Evolutionary conservation across 2,113 vertebrate species (phyloP).

Genomic region (Crotalus tigris): DNA sequence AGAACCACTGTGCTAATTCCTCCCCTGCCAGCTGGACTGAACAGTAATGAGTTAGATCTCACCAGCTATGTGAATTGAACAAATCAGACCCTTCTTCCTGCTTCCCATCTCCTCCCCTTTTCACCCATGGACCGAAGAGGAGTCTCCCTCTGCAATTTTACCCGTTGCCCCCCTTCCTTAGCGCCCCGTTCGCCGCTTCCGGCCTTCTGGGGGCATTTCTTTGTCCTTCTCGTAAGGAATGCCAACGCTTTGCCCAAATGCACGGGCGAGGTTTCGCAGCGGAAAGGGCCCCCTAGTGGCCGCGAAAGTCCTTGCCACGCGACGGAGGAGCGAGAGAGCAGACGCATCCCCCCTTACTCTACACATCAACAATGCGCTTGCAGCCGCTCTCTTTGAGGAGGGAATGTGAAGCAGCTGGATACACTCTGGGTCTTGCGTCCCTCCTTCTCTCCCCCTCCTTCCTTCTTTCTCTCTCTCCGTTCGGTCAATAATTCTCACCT

Average conservation of each 20-base stretch:
- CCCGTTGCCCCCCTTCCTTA: neutral
- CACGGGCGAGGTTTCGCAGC: neutral
- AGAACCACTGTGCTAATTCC: neutral
- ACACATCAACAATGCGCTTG: neutral
- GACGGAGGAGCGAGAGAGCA: neutral
- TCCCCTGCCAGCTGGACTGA: neutral
- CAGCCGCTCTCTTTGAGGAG: neutral
- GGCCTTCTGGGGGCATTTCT: neutral
- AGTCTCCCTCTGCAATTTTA: neutral
- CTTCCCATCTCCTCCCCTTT: neutral
- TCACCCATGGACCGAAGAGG: neutral
- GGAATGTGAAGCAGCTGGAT: neutral
- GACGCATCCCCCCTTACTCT: neutral
- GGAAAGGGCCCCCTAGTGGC: constrained; percentile 19
- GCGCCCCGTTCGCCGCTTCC: neutral
- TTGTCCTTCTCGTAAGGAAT: neutral
- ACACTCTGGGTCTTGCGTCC: neutral
- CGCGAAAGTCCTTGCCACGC: neutral
- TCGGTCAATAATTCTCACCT: neutral
- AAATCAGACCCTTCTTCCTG: no score
- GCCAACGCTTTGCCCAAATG: neutral
- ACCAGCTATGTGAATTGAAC: neutral
- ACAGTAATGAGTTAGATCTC: neutral
- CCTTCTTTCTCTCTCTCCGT: neutral
- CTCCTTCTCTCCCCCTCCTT: neutral